Conservation (phyloP, 2,797 vertebrate genomes). For the Pelodytes ibericus region DNA sequence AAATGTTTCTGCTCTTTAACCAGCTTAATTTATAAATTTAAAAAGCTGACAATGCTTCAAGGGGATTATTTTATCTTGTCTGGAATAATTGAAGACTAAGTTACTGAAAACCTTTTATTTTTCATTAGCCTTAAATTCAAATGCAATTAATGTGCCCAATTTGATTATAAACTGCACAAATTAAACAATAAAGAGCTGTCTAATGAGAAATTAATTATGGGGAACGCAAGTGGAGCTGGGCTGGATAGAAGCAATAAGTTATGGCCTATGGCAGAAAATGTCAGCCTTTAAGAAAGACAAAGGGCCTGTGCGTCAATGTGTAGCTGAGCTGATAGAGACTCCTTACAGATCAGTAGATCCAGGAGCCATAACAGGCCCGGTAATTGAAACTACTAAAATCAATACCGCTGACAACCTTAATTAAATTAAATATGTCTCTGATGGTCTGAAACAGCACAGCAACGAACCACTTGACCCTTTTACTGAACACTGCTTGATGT, state of each 20-base stretch:
- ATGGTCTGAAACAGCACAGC: constrained; percentile 75
- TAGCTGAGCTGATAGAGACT: constrained; percentile 91
- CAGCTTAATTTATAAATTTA: constrained; percentile 87
- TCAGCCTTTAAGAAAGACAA: constrained; percentile 89
- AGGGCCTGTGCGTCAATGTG: constrained; percentile 90
- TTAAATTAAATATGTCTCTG: constrained; percentile 98
- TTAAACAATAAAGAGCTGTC: constrained; percentile 99
- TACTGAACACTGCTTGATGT: constrained; percentile 67
- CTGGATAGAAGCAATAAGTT: constrained; percentile 85
- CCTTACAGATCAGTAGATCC: constrained; percentile 98
- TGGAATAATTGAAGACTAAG: constrained; percentile 81
- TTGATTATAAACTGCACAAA: constrained; percentile 99
- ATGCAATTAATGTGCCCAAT: constrained; percentile 99
- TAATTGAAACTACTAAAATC: constrained; percentile 99
- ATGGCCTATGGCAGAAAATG: constrained; percentile 81
- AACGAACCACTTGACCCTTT: constrained; percentile 77
- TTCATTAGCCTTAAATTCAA: constrained; percentile 90
- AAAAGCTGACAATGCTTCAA: constrained; percentile 78
- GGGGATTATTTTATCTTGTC: constrained; percentile 83
- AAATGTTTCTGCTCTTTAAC: constrained; percentile 83
- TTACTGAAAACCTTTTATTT: constrained; percentile 91
- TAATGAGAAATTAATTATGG: constrained; percentile 99
- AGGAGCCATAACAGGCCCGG: constrained; percentile 86
- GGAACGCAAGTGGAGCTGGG: constrained; percentile 85
- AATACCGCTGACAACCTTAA: constrained; percentile 97